A percentile compares a stretch with the other conserved stretches of the same genome.
phyloP scores from a whole-genome alignment of 2,797 vertebrate species.

The Sparidentex hasta region DNA sequence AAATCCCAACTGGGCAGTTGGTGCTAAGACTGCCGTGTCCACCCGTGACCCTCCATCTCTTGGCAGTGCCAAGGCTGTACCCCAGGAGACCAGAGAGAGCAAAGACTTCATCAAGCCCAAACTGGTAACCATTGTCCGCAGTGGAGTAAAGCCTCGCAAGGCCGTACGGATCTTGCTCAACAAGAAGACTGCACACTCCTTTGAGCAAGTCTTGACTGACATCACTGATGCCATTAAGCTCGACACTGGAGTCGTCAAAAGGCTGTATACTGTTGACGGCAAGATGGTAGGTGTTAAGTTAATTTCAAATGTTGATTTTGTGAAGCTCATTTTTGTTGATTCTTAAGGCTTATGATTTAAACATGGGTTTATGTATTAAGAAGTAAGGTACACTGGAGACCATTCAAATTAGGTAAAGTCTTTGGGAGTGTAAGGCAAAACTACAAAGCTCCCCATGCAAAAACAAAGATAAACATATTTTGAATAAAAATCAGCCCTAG shows the following conservation, averaged over 20 bases:
- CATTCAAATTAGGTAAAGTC: not conserved
- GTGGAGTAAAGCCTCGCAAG: conserved; percentile 97
- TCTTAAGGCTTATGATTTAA: not conserved
- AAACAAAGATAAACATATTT: not conserved
- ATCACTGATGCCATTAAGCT: conserved; percentile 98
- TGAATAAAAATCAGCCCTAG: not conserved
- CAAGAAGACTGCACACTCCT: conserved; percentile 98
- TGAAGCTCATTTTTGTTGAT: not conserved
- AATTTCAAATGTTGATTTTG: not conserved
- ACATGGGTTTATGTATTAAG: not conserved
- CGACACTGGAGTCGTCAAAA: conserved; percentile 95
- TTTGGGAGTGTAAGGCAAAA: not conserved
- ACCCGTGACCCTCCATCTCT: conserved; percentile 89
- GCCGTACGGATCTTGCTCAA: conserved; percentile 96
- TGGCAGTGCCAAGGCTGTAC: conserved; percentile 87
- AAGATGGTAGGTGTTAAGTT: conserved; percentile 89
- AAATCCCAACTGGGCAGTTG: conserved; percentile 97
- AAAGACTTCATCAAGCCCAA: conserved; percentile 98
- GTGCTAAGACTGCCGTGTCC: conserved; percentile 86
- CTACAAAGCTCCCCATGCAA: not conserved
- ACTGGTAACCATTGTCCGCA: conserved; percentile 97
- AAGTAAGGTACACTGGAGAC: not conserved
- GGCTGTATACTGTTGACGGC: conserved; percentile 95
- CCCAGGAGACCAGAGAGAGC: conserved; percentile 88
- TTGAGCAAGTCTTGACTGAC: conserved; percentile 97